A percentile compares a stretch with the other conserved stretches of the same genome.
Conservation (phyloP, 2,797 vertebrate species). For the Coregonus ussuriensis region DNA sequence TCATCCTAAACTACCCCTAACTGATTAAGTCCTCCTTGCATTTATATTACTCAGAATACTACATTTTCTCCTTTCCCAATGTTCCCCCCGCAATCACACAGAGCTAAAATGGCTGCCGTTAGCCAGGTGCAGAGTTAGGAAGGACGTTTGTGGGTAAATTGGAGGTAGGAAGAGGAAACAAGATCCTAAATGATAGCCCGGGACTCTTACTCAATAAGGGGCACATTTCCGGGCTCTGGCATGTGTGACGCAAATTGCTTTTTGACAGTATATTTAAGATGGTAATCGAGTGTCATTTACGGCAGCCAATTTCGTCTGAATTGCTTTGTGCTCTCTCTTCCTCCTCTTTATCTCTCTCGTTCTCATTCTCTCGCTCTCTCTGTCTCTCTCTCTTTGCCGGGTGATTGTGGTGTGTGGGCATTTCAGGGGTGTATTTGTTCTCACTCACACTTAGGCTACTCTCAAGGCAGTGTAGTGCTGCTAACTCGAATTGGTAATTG, state of each 20-base stretch:
- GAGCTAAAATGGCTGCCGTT: constrained; percentile 15
- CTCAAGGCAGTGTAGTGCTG: background rate
- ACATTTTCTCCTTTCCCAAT: background rate
- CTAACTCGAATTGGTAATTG: constrained; percentile 18
- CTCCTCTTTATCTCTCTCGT: constrained; percentile 28
- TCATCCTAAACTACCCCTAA: background rate
- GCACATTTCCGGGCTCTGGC: constrained; percentile 66
- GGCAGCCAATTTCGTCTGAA: constrained; percentile 62
- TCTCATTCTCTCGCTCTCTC: background rate
- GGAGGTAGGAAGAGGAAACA: constrained; percentile 40
- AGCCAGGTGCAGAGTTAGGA: constrained; percentile 24
- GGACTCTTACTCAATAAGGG: constrained; percentile 58
- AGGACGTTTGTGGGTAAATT: constrained; percentile 39
- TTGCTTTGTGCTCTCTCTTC: constrained; percentile 48
- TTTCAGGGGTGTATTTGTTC: background rate
- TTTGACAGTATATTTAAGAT: constrained; percentile 77
- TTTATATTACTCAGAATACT: background rate
- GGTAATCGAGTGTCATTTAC: constrained; percentile 76
- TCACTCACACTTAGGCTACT: background rate
- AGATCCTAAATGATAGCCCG: constrained; percentile 58
- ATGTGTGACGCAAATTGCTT: constrained; percentile 69
- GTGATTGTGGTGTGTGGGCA: background rate
- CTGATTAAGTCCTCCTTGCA: background rate
- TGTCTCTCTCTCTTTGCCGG: background rate
- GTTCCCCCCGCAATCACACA: constrained; percentile 4